Evolutionary conservation across 2,888 invertebrate genomes (phyloP).

Genomic region (Polia nebulosa): DNA sequence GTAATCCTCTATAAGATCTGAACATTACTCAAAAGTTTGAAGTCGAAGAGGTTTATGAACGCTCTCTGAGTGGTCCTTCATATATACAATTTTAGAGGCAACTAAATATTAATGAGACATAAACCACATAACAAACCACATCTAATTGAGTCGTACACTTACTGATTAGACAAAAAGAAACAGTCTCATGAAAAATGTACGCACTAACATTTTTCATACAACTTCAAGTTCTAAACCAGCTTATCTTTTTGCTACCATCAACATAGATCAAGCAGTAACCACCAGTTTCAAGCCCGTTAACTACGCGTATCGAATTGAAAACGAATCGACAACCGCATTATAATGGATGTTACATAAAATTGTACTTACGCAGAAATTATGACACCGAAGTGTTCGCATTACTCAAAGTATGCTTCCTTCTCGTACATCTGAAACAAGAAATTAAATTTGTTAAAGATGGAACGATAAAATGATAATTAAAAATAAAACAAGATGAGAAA

Average conservation of each 20-base stretch:
- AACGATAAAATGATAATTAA: slow-evolving; percentile 34
- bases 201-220: slow-evolving; percentile 40
- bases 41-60: not conserved
- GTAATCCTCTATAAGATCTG: not conserved
- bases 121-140: slow-evolving; percentile 26
- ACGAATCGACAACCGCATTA: slow-evolving; percentile 58
- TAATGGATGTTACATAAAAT: slow-evolving; percentile 56
- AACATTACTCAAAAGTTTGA: not conserved
- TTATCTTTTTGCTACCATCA: slow-evolving; percentile 63
- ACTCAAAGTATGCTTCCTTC: slow-evolving; percentile 81
- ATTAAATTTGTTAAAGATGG: slow-evolving; percentile 48
- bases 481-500: slow-evolving; percentile 33
- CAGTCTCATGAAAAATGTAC: slow-evolving; percentile 34
- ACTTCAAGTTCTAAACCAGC: slow-evolving; percentile 47
- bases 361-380: slow-evolving; percentile 84
- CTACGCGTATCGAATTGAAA: slow-evolving; percentile 65
- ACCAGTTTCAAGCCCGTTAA: slow-evolving; percentile 59
- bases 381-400: slow-evolving; percentile 84
- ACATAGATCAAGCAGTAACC: slow-evolving; percentile 65
- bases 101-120: slow-evolving; percentile 20
- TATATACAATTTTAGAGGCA: not conserved
- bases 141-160: slow-evolving; percentile 52
- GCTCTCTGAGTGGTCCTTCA: not conserved
- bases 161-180: slow-evolving; percentile 40
- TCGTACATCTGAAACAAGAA: slow-evolving; percentile 83